phyloP scores from a whole-genome alignment of 2,888 invertebrate genomes.

The Heteromyza rotundicornis region DNA sequence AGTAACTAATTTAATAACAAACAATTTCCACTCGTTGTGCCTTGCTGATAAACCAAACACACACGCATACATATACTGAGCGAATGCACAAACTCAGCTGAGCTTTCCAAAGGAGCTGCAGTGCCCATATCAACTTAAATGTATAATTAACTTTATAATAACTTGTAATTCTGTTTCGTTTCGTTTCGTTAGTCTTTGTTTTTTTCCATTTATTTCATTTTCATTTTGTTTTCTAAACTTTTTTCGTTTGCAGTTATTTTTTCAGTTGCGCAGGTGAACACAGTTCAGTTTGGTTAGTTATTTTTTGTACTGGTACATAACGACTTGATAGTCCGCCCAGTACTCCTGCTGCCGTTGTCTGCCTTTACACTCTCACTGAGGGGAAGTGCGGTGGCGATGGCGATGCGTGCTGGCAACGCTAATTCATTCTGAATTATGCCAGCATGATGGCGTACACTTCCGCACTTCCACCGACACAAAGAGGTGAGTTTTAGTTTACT shows the following conservation, averaged over 20 bases:
- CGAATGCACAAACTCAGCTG: too few relatives aligned
- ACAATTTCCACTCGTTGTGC: neutral
- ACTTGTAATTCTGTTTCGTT: conserved; percentile 37
- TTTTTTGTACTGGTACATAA: too few relatives aligned
- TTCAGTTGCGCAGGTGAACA: too few relatives aligned
- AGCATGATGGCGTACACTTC: conserved; percentile 6
- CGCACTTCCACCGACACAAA: neutral
- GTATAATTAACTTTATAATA: conserved; percentile 38
- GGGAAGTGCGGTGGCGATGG: neutral
- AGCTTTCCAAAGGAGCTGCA: too few relatives aligned
- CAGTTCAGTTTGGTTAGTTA: too few relatives aligned
- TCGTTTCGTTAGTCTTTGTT: conserved; percentile 20
- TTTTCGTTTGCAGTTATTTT: neutral
- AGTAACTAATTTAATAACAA: too few relatives aligned
- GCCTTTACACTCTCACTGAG: too few relatives aligned
- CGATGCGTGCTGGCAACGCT: conserved; percentile 13
- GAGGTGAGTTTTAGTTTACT: conserved; percentile 31
- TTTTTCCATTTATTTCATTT: conserved; percentile 4
- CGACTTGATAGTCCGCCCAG: too few relatives aligned
- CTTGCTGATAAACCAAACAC: neutral
- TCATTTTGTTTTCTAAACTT: neutral
- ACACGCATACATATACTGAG: neutral
- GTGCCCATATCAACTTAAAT: conserved; percentile 16
- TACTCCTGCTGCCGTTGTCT: too few relatives aligned
- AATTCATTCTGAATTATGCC: conserved; percentile 26